Base-by-base conservation (phyloP, 2,113 vertebrate species). In the Hassar affinis region DNA sequence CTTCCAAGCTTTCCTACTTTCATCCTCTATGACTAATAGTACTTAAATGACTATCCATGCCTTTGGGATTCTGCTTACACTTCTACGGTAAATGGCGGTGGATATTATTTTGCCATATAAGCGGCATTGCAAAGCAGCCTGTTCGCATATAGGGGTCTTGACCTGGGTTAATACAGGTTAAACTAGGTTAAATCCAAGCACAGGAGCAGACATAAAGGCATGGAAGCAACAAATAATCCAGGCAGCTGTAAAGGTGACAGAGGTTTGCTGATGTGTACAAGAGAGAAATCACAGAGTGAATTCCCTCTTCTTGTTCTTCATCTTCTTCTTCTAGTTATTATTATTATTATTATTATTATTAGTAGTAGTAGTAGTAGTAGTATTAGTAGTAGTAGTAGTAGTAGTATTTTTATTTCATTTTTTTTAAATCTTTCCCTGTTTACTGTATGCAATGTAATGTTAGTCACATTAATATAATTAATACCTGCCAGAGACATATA, bases 121-220 rank as follows among this genome's bases (percentile, higher is more conserved):
- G n/a, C 45, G 12, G n/a, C 27, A 54, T 27, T 52, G 49, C 52
- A 62, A 47, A 80, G 72, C 76, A 38, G 80, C 52, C 30, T 25
- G 17, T 35, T 76, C 57, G 83, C 75, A 64, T 79, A 86, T 81
- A 82, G 83, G 87, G 72, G 57, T 75, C 87, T n/a, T 83, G 86
- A 80, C 82, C 82, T 72, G 57, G 84, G 64, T 82, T 82, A 87
- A 86, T 79, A 51, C 42, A 56, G 62, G 75, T 82, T 86, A 81
- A 84, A 64, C 25, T 38, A 27, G 45, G 69, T 49, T 74, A 74
- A 74, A 49, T 18, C n/a, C 69, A 84, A 56, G 54, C 76, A 35
- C 42, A 78, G 20, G 6, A 52, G n/a, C 49, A 57, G 68, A 59
- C 75, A 71, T 17, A 6, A 45, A 54, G 77, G 42, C 8, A 59